Evolutionary conservation across 2,888 invertebrate species (phyloP).

Genomic region (Drosophila acutilabella): DNA sequence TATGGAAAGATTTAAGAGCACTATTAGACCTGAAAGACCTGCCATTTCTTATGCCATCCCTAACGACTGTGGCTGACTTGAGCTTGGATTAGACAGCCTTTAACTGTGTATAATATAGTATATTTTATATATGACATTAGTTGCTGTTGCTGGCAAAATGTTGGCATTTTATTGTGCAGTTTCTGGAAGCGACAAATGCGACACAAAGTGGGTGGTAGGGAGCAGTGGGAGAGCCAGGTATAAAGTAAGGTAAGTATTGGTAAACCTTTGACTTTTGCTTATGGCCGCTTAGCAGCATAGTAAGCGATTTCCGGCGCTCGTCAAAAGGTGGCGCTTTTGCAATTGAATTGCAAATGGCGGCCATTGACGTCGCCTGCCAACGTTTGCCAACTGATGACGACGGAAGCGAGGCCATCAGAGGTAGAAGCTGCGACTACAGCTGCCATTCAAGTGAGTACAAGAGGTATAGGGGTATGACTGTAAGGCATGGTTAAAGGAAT

Average conservation of each 20-base stretch:
- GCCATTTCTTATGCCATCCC: conserved; percentile 2
- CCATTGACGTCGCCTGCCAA: conserved; percentile 44
- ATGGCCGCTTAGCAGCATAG: conserved; percentile 66
- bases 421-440: conserved; percentile 44
- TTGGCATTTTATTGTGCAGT: conserved; percentile 72
- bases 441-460: conserved; percentile 49
- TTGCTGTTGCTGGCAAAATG: conserved; percentile 50
- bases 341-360: conserved; percentile 82
- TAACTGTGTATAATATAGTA: conserved; percentile 1
- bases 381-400: conserved; percentile 58
- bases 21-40: not conserved
- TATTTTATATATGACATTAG: conserved; percentile 50
- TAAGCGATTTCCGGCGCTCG: conserved; percentile 81
- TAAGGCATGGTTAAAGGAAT: not conserved
- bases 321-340: conserved; percentile 77
- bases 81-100: conserved; percentile 21
- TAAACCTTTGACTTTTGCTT: conserved; percentile 51
- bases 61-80: conserved; percentile 4
- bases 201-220: not conserved
- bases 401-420: conserved; percentile 78
- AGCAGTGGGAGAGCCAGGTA: not conserved
- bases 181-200: conserved; percentile 49
- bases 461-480: conserved; percentile 33
- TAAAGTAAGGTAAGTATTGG: conserved; percentile 47
- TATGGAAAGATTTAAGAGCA: no score